Base-by-base conservation (phyloP, 2,888 invertebrate species). In the Tipula confusa region DNA sequence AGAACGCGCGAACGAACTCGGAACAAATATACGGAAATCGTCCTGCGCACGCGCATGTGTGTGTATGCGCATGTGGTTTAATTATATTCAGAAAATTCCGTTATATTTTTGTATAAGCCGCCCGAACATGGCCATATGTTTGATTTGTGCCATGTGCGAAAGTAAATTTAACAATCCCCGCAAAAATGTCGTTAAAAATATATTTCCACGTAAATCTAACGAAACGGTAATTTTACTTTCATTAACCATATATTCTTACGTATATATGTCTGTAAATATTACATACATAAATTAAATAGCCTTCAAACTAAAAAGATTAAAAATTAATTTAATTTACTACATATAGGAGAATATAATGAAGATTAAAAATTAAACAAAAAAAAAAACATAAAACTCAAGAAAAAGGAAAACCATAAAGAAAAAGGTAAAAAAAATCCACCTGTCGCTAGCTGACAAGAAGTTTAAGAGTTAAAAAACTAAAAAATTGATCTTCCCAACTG, bases 391-490 rank as follows among this genome's bases (percentile, higher is more conserved):
- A 64, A 64, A 64, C 24, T 64, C 2, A 64, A 64, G 64, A 64
- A 64, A 64, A 64, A 64, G 24, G 64, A 64, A 64, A 64, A 64
- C 24, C 64, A 64, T 24, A 24, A 64, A 64, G 64, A 64, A 64
- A 43, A 64, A 64, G 24, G 24, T 64, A 64, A 18, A 64, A 64
- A 43, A 43, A 64, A 64, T 64, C 24, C 64, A 64, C 64, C 64
- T 64, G 64, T 64, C 64, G 64, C 9, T 64, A 24, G 24, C 64
- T 64, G 64, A 64, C 64, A 64, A 64, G 64, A 64, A 43, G 64
- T 64, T 64, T 64, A 64, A 64, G 64, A 64, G 64, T 64, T 64
- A 64, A 64, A 64, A 64, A 64, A 64, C 64, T 64, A 64, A 64
- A 64, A n/a, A 64, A 64, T 64, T 64, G 24, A 64, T 64, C 64